A percentile compares a stretch with the other conserved stretches of the same genome.
phyloP scores from a whole-genome alignment of 2,888 invertebrate species.

The Epirrhoe tristata region DNA sequence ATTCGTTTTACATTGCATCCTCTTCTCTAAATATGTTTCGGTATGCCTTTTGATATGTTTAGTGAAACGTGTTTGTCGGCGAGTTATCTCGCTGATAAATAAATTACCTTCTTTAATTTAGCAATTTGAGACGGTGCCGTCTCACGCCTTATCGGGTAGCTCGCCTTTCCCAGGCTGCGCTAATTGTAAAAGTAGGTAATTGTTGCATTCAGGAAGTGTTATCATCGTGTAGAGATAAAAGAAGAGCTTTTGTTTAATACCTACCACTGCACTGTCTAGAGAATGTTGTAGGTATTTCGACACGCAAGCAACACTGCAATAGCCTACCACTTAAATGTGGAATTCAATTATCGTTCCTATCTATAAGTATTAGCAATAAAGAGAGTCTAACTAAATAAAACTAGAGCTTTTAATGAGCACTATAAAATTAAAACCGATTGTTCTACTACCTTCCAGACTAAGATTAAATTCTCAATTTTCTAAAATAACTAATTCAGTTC shows the following conservation, averaged over 20 bases:
- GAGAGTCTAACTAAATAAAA: no score
- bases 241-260: conserved; percentile 12
- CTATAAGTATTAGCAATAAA: no score
- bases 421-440: no score
- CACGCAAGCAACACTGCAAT: conserved; percentile 9
- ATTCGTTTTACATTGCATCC: no score
- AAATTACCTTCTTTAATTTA: conserved; percentile 50
- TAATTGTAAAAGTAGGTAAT: conserved; percentile 48
- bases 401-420: no score
- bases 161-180: conserved; percentile 41
- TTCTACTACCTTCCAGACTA: no score
- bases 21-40: no score
- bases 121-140: conserved; percentile 40
- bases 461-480: not conserved
- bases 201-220: conserved; percentile 40
- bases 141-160: conserved; percentile 57
- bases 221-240: conserved; percentile 21
- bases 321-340: not conserved
- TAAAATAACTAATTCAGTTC: not conserved
- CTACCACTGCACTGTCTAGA: conserved; percentile 9
- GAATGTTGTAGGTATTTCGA: conserved; percentile 2
- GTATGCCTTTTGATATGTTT: not conserved
- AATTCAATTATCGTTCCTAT: no score
- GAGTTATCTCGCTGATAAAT: conserved; percentile 15
- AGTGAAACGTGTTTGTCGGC: not conserved